These are phyloP conservation scores for Balaenoptera acutorostrata DNA, from an alignment of 2,113 vertebrate genomes.

Conservation along the genomic window DNA sequence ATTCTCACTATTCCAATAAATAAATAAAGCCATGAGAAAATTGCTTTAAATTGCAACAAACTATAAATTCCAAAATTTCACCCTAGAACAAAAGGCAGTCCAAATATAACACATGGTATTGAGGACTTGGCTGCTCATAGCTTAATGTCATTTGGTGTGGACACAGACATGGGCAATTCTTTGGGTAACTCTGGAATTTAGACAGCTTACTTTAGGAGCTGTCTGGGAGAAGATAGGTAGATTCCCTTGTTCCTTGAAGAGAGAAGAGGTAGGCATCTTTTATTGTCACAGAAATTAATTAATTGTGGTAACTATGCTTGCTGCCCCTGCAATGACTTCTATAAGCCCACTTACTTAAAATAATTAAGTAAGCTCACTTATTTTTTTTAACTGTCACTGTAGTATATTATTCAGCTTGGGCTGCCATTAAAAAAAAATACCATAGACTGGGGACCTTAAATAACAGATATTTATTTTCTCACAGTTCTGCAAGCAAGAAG, in stretches of 20 bases:
- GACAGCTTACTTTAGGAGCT: neutral
- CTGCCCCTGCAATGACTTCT: neutral
- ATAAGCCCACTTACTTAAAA: neutral
- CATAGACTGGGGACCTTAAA: neutral
- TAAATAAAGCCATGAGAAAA: neutral
- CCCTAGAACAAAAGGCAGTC: neutral
- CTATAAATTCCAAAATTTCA: neutral
- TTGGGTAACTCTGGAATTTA: neutral
- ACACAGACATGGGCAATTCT: neutral
- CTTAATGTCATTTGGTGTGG: neutral
- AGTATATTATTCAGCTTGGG: neutral
- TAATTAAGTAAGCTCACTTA: neutral
- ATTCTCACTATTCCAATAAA: neutral
- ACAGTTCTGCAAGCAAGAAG: neutral
- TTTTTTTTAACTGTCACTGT: neutral
- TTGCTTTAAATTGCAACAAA: neutral
- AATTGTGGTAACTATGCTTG: neutral
- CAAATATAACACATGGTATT: neutral
- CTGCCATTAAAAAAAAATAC: neutral
- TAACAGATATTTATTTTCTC: neutral
- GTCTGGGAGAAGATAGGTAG: neutral
- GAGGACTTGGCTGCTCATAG: neutral
- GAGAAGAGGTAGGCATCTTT: neutral
- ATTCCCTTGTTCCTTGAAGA: neutral
- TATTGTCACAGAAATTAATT: neutral